Conservation (phyloP, 2,888 invertebrate genomes). For the Gastrophysa polygoni region DNA sequence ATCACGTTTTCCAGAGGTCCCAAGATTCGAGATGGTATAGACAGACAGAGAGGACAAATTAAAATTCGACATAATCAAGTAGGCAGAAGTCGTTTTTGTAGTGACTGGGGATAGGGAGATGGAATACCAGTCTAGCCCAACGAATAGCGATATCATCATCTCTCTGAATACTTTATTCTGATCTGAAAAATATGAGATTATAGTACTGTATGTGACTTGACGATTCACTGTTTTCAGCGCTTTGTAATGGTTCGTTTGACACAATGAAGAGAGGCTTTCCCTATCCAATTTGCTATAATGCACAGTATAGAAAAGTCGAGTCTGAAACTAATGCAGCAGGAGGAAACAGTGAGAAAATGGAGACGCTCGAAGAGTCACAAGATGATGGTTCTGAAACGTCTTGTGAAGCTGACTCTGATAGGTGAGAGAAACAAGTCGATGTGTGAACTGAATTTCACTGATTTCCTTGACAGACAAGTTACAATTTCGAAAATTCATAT, state of each 20-base stretch:
- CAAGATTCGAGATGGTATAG: too few species aligned
- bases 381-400: slow-evolving; percentile 44
- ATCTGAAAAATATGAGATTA: too few species aligned
- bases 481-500: too few species aligned
- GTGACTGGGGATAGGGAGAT: too few species aligned
- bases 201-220: not conserved
- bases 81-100: too few species aligned
- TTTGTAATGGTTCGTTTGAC: slow-evolving; percentile 21
- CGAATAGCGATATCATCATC: too few species aligned
- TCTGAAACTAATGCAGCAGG: slow-evolving; percentile 45
- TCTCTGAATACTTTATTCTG: too few species aligned
- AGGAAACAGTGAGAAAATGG: slow-evolving; percentile 43
- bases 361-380: slow-evolving; percentile 43
- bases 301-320: slow-evolving; percentile 66
- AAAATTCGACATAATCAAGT: too few species aligned
- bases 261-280: slow-evolving; percentile 59
- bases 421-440: slow-evolving; percentile 16
- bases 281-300: slow-evolving; percentile 66
- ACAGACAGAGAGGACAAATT: too few species aligned
- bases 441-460: not conserved
- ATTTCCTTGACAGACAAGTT: slow-evolving; percentile 17
- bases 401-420: slow-evolving; percentile 37
- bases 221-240: slow-evolving; percentile 14
- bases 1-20: too few species aligned
- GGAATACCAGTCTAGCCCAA: too few species aligned